A percentile compares a stretch with the other conserved stretches of the same genome.
Conservation (phyloP, 2,797 vertebrate species). For the Mus minutoides region DNA sequence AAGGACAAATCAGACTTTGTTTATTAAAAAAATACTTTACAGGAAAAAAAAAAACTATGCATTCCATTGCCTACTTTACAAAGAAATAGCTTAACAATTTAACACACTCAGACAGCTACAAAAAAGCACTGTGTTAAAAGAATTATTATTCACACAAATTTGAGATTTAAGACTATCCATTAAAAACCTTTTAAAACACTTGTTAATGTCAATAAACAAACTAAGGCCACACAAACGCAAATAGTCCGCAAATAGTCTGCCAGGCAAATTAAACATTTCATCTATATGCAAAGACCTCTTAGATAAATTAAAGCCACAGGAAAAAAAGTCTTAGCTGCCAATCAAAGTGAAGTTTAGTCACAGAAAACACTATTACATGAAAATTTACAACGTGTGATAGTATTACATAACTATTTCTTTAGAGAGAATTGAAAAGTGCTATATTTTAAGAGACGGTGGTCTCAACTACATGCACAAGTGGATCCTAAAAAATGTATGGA, state of each 20-base stretch:
- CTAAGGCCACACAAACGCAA: conserved; percentile 89
- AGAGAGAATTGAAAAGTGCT: conserved; percentile 85
- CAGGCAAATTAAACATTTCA: conserved; percentile 88
- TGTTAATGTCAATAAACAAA: conserved; percentile 88
- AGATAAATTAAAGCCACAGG: conserved; percentile 88
- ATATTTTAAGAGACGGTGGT: conserved; percentile 82
- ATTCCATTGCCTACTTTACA: conserved; percentile 91
- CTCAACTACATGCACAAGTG: conserved; percentile 85
- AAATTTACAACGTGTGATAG: conserved; percentile 85
- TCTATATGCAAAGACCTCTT: conserved; percentile 87
- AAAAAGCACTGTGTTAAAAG: conserved; percentile 86
- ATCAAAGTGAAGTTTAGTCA: conserved; percentile 86
- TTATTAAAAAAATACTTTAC: conserved; percentile 98
- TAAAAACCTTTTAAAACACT: conserved; percentile 87
- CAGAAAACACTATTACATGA: conserved; percentile 85
- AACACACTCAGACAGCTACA: conserved; percentile 88
- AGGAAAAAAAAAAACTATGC: conserved; percentile 90
- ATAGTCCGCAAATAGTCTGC: conserved; percentile 87
- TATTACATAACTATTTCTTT: conserved; percentile 82
- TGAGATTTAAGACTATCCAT: conserved; percentile 84
- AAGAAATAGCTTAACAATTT: conserved; percentile 89
- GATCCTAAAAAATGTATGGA: conserved; percentile 81
- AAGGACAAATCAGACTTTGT: conserved; percentile 90
- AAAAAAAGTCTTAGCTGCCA: conserved; percentile 87
- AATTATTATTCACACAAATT: conserved; percentile 86